Percentiles rank a stretch among this genome's conserved stretches.
These are phyloP conservation scores for Adelognathus sp. DNA, from an alignment of 2,888 invertebrate genomes.

Conservation along the genomic window DNA sequence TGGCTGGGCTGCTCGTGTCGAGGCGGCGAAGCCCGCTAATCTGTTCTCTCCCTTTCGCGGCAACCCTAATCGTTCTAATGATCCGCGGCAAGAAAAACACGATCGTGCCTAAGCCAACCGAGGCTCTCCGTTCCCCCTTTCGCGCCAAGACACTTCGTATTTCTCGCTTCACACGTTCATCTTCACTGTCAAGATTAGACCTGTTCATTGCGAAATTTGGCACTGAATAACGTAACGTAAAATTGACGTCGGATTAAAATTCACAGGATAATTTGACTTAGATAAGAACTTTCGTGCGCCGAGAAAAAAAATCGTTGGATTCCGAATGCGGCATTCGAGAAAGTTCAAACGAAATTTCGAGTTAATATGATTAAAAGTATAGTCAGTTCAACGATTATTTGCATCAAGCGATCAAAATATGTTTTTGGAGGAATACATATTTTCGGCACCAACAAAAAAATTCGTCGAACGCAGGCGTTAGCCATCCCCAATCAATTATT, in stretches of 20 bases:
- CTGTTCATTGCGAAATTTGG: constrained; percentile 66
- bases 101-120: constrained; percentile 77
- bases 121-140: constrained; percentile 73
- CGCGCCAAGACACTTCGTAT: constrained; percentile 66
- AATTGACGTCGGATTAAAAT: background rate
- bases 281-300: no score
- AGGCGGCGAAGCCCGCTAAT: constrained; percentile 70
- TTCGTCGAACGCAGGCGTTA: no score
- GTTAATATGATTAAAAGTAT: no score
- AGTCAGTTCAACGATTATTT: no score
- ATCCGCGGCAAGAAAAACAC: constrained; percentile 80
- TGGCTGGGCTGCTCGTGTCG: constrained; percentile 19
- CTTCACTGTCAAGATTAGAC: constrained; percentile 69
- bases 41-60: constrained; percentile 77
- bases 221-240: constrained; percentile 58
- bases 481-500: no score
- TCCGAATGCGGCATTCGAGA: no score
- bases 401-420: no score
- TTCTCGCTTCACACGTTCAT: constrained; percentile 64
- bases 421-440: no score
- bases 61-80: constrained; percentile 80
- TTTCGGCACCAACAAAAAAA: no score
- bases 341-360: no score
- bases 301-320: no score
- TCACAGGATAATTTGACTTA: background rate